These are phyloP conservation scores for Vannuccia rotundouncinata DNA, from an alignment of 2,888 invertebrate species.

Conservation along the genomic window DNA sequence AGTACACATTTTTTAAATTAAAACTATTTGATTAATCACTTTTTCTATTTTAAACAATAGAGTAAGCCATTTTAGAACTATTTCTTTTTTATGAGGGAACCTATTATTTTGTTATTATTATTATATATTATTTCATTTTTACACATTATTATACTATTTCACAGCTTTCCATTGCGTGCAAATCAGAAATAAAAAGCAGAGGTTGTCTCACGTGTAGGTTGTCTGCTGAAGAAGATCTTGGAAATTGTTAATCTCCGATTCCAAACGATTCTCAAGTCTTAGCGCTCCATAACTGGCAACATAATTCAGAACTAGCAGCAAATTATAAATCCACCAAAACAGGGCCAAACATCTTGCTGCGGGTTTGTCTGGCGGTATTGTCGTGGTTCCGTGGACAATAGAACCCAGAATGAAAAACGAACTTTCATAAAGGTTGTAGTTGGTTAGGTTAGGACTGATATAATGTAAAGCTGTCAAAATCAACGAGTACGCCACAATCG, in stretches of 20 bases:
- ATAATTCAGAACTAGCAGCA: background rate
- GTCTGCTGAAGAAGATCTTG: background rate
- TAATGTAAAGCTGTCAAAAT: background rate
- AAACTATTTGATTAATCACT: no score
- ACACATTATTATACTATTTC: no score
- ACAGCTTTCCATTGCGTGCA: no score
- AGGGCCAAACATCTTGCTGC: background rate
- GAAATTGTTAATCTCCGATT: background rate
- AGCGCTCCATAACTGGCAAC: background rate
- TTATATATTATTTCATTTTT: no score
- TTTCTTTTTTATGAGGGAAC: no score
- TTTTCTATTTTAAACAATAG: no score
- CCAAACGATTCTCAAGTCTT: background rate
- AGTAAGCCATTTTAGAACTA: no score
- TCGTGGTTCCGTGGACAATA: conserved; percentile 13
- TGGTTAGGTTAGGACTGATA: background rate
- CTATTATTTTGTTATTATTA: no score
- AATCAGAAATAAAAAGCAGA: no score
- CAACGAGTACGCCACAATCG: background rate
- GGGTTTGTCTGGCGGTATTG: background rate
- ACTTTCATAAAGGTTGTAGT: background rate
- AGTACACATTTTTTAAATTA: no score
- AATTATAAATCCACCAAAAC: conserved; percentile 27
- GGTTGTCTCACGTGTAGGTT: background rate
- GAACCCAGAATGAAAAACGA: background rate